These are phyloP conservation scores for Leucoraja erinaceus DNA, from an alignment of 2,113 vertebrate genomes.

Conservation along the genomic window DNA sequence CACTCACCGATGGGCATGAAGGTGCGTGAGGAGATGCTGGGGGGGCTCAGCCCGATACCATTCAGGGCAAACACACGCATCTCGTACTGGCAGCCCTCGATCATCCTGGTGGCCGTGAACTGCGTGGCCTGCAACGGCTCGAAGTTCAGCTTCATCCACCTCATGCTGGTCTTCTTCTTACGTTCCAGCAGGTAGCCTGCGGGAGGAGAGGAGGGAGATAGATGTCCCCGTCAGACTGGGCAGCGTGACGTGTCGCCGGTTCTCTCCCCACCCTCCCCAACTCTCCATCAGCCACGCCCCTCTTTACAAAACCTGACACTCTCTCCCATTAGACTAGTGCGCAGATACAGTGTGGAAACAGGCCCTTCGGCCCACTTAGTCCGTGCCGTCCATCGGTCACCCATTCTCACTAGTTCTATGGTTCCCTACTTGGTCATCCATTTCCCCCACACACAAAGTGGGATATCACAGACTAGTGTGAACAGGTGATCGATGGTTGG, in stretches of 20 bases:
- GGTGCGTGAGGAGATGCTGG: slow-evolving; percentile 60
- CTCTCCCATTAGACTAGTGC: too few relatives aligned
- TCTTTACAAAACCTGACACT: too few relatives aligned
- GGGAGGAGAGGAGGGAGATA: not conserved
- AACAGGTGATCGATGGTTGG: too few relatives aligned
- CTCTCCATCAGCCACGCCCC: too few relatives aligned
- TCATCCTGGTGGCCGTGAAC: slow-evolving; percentile 80
- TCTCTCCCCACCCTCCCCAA: not conserved
- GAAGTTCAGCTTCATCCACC: slow-evolving; percentile 89
- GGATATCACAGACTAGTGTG: too few relatives aligned
- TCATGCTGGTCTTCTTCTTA: slow-evolving; percentile 73
- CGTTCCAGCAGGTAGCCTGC: slow-evolving; percentile 82
- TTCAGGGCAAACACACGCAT: slow-evolving; percentile 84
- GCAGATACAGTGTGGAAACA: too few relatives aligned
- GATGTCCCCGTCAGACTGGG: not conserved
- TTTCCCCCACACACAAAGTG: too few relatives aligned
- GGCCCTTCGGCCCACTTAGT: too few relatives aligned
- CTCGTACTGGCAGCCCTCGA: slow-evolving; percentile 79
- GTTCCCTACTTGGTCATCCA: too few relatives aligned
- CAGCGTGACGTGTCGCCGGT: not conserved
- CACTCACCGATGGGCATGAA: slow-evolving; percentile 64
- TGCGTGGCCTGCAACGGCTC: slow-evolving; percentile 65
- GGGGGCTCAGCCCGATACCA: slow-evolving; percentile 72
- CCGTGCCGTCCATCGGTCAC: too few relatives aligned
- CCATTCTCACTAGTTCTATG: too few relatives aligned